Evolutionary conservation across 2,888 invertebrate genomes (phyloP), one percentile per base, ranked within the genome.

Genomic region (Campoplex nolae): DNA sequence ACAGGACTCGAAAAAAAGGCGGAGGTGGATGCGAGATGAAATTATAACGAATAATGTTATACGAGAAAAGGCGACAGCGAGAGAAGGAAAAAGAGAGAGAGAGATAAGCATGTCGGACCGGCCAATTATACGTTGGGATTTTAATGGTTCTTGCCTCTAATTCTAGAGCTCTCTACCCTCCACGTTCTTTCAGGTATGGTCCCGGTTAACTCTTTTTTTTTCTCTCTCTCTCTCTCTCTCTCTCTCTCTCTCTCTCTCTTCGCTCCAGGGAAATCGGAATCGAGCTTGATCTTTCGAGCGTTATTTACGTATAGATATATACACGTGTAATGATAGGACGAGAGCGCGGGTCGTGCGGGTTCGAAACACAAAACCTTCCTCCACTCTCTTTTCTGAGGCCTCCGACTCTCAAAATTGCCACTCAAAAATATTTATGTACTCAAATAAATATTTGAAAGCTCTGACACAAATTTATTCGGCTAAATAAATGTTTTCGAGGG

Each of bases 101-200:
- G 71, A 32, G 58, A 51, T 62, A 35, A 79, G 35, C 82, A 80
- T 58, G 78, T 76, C 74, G 85, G 82, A 81, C 85, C 75, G 83
- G 88, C 90, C 93, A 90, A 90, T 92, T 93, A 93, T 93, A 92
- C 91, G 91, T 91, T 89, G 88, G 90, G 91, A 91, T 87, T 92
- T 93, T 92, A 92, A 93, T 93, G 93, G 91, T 89, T 90, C 90
- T 74, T 85, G 89, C 89, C 91, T 90, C 91, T 92, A 93, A 93
- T 93, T 93, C 92, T 92, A 92, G 92, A 92, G 91, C 84, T 91
- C 84, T 91, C 70, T 68, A n/a, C 87, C 88, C 76, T 83, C 88
- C 86, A 78, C 84, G 80, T 82, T 84, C 84, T 82, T 51, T 67
- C 90, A 88, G 89, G 88, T 89, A 89, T 88, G 71, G 76, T 83